Evolutionary conservation across 2,113 vertebrate genomes (phyloP).

Genomic region (Ceuthmochares aereus): DNA sequence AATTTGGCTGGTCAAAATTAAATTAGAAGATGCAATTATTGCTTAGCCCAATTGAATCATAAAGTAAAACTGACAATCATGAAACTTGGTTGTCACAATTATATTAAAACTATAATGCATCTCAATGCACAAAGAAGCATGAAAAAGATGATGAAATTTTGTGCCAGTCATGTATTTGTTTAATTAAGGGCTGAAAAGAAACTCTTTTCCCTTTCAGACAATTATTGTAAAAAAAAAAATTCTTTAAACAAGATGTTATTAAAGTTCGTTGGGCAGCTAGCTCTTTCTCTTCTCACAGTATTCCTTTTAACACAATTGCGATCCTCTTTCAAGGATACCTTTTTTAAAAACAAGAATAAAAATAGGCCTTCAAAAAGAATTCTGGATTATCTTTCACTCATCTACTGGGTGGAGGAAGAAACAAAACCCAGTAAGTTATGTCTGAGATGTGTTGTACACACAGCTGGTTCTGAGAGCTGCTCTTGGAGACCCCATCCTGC

Average conservation of each 20-base stretch:
- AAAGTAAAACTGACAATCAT: not conserved
- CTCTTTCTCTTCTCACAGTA: not conserved
- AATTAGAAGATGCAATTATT: not conserved
- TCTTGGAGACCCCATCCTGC: rapidly evolving
- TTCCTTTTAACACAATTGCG: not conserved
- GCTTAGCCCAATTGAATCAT: not conserved
- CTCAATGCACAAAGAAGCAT: not conserved
- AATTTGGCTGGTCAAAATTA: not conserved
- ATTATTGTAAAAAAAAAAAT: not conserved
- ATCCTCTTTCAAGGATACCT: not conserved
- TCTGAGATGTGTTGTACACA: not conserved
- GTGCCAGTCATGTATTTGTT: not conserved
- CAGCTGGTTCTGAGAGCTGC: not conserved
- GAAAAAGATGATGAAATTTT: not conserved
- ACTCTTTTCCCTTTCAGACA: not conserved
- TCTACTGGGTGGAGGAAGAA: not conserved
- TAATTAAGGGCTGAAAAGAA: not conserved
- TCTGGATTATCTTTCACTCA: not conserved
- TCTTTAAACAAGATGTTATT: not conserved
- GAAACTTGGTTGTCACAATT: not conserved
- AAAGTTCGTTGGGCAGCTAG: not conserved
- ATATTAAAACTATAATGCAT: not conserved
- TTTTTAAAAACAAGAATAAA: not conserved
- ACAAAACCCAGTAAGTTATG: not conserved
- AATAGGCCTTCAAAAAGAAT: rapidly evolving